These are phyloP conservation scores for Rotaria sp. DNA, from an alignment of 2,888 invertebrate genomes.

Conservation along the genomic window DNA sequence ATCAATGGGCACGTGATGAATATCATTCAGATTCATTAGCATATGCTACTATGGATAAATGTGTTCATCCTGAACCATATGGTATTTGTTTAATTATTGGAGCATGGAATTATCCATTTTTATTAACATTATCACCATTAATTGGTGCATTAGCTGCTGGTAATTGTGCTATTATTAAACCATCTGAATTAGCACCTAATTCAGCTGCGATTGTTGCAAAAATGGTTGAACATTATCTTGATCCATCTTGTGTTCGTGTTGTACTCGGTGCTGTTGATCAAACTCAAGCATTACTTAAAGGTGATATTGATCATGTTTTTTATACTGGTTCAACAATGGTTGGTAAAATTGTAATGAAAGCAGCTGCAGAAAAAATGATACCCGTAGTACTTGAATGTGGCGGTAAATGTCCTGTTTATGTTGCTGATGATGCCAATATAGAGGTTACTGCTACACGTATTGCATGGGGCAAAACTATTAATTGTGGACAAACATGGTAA, in stretches of 20 bases:
- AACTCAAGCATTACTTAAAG: slow-evolving; percentile 73
- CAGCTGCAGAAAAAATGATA: slow-evolving; percentile 81
- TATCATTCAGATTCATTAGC: slow-evolving; percentile 41
- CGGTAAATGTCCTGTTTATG: slow-evolving; percentile 70
- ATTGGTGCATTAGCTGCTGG: slow-evolving; percentile 82
- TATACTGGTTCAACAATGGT: slow-evolving; percentile 78
- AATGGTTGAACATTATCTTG: slow-evolving; percentile 76
- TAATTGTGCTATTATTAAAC: slow-evolving; percentile 81
- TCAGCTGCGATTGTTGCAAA: slow-evolving; percentile 68
- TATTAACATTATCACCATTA: slow-evolving; percentile 70
- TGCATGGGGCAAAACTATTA: slow-evolving; percentile 87
- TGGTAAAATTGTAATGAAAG: slow-evolving; percentile 77
- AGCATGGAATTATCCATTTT: slow-evolving; percentile 93
- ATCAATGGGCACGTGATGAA: slow-evolving; percentile 71
- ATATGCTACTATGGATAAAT: slow-evolving; percentile 49
- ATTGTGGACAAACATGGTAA: slow-evolving; percentile 79
- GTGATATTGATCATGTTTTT: slow-evolving; percentile 82
- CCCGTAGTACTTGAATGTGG: slow-evolving; percentile 87
- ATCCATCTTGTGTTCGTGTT: slow-evolving; percentile 68
- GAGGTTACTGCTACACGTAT: slow-evolving; percentile 70
- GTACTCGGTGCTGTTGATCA: slow-evolving; percentile 75
- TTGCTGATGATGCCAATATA: slow-evolving; percentile 72
- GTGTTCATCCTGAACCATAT: slow-evolving; percentile 70
- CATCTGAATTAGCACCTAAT: slow-evolving; percentile 75
- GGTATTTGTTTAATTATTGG: slow-evolving; percentile 76